Percentiles rank a stretch among this genome's conserved stretches.
These are phyloP conservation scores for Oikopleura vanhoeffeni DNA, from an alignment of 23 tunicate species.

Conservation along the genomic window DNA sequence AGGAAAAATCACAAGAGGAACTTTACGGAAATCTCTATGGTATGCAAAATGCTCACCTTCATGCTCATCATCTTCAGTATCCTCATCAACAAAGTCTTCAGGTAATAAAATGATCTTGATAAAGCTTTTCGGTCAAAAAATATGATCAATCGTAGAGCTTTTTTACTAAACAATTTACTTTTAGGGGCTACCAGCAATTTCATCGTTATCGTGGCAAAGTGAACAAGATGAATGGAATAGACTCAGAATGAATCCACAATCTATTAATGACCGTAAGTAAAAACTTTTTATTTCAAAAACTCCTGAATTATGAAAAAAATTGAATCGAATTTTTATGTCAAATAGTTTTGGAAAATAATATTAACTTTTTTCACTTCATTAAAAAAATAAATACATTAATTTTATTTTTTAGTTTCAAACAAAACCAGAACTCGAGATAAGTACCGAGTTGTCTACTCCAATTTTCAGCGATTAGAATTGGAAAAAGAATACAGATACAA, in stretches of 20 bases:
- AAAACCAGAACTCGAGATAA: constrained; percentile 91
- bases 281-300: not conserved
- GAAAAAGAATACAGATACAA: constrained; percentile 94
- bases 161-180: too few relatives aligned
- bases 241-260: not conserved
- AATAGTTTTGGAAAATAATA: not conserved
- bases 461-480: constrained; percentile 77
- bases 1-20: not conserved
- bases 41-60: not conserved
- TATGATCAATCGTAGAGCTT: too few relatives aligned
- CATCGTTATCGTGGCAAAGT: not conserved
- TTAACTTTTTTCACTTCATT: not conserved
- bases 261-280: not conserved
- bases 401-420: constrained; percentile 16
- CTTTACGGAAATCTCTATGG: not conserved
- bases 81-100: not conserved
- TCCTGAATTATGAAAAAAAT: too few relatives aligned
- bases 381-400: not conserved
- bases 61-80: not conserved
- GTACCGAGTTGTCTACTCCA: constrained; percentile 86
- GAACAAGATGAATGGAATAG: not conserved
- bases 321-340: too few relatives aligned
- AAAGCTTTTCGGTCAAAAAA: not conserved
- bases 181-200: not conserved
- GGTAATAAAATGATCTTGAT: not conserved